Evolutionary conservation across 1,140 invertebrate genomes (phyloP), one percentile per base, ranked within the genome.

Genomic region (Phymastichus coffea): DNA sequence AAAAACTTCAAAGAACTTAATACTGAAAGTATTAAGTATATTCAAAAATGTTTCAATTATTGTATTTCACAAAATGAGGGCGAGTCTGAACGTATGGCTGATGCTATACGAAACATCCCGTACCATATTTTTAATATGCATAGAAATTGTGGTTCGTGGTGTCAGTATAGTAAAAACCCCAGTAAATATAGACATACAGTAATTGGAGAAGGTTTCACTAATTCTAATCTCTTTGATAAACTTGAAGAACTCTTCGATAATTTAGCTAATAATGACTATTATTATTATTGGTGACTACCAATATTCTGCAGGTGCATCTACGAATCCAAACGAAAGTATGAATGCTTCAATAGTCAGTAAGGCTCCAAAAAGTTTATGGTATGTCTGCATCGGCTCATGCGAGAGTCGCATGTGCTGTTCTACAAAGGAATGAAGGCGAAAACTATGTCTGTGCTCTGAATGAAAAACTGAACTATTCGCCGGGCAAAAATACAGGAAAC

Each of bases 281-380:
- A n/a, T n/a, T n/a, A n/a, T n/a, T n/a, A n/a, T n/a, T n/a, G n/a
- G n/a, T 19, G 38, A 33, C 28, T 35, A 57, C 23, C 48, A 55
- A 40, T 63, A 49, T 41, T 17, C 28, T 15, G 35, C 46, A 15
- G 52, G 61, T 28, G 57, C 49, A 30, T 66, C 58, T 3, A 64
- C 56, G 33, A 63, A 66, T 26, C 49, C 62, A 1, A 66, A 66
- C 56, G 60, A 66, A 33, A 66, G 65, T 53, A 40, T 66, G 19
- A 66, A 66, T 25, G 28, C 58, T 8, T 35, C 57, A 4, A 66
- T 64, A 25, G 47, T 44, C 17, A 64, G 46, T 54, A 64, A 59
- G 44, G 46, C 62, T 26, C 54, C 47, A 43, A 66, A 64, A 54
- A 38, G 30, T 57, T 12, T 64, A 66, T 23, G 53, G 65, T 26